Evolutionary conservation across 2,113 vertebrate species (phyloP).

Genomic region (Nannobrachium achirus): DNA sequence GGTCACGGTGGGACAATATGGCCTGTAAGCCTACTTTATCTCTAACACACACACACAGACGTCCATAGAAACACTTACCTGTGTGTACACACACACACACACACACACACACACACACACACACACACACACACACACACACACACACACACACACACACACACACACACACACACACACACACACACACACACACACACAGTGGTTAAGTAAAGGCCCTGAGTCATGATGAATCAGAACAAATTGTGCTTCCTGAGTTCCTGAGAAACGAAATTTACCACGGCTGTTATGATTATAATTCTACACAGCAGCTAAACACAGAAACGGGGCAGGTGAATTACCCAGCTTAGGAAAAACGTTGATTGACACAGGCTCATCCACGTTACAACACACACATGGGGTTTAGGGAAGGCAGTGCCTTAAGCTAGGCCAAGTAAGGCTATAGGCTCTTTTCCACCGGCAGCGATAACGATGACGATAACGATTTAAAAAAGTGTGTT

Average conservation of each 20-base stretch:
- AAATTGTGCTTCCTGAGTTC: conserved; percentile 40
- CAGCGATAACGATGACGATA: too few species aligned
- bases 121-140: background rate
- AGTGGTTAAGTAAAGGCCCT: conserved; percentile 51
- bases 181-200: conserved; percentile 3
- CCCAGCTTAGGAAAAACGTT: conserved; percentile 3
- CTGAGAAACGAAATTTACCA: conserved; percentile 25
- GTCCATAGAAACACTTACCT: too few species aligned
- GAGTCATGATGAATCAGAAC: conserved; percentile 68
- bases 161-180: conserved; percentile 4
- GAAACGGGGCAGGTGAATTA: conserved; percentile 15
- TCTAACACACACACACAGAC: conserved; percentile 19
- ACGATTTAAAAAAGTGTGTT: too few species aligned
- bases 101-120: conserved; percentile 1
- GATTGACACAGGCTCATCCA: background rate
- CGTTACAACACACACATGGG: background rate
- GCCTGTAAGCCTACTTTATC: conserved; percentile 35
- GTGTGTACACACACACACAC: conserved; percentile 9
- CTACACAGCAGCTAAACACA: conserved; percentile 10
- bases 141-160: conserved; percentile 1
- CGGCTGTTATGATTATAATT: conserved; percentile 24
- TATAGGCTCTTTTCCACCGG: too few species aligned
- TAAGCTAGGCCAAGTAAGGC: background rate
- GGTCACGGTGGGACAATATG: conserved; percentile 25
- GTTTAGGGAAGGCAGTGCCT: background rate